Evolutionary conservation across 2,888 invertebrate species (phyloP).

Genomic region (Scaeva pyrastri): DNA sequence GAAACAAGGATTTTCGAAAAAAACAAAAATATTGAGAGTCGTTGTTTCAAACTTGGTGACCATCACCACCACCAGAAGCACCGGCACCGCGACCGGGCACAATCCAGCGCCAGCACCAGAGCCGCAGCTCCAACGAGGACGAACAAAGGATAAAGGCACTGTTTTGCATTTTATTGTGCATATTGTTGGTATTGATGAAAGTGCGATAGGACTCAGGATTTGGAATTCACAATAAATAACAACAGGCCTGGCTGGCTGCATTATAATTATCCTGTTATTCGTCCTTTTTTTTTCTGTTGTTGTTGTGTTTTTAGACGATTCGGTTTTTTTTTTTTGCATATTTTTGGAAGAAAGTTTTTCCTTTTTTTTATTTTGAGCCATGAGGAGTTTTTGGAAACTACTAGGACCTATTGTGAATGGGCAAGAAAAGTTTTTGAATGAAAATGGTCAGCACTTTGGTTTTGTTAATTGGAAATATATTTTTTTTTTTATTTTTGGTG

Average conservation of each 20-base stretch:
- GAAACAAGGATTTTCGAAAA: conserved; percentile 1
- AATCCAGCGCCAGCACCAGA: too few species aligned
- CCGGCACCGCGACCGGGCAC: too few species aligned
- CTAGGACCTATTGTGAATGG: conserved; percentile 45
- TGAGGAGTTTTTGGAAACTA: conserved; percentile 43
- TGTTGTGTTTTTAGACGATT: conserved; percentile 9
- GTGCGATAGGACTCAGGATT: conserved; percentile 73
- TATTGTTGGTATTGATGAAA: conserved; percentile 76
- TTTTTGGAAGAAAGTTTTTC: conserved; percentile 39
- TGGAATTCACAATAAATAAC: conserved; percentile 55
- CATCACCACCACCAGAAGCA: conserved; percentile 42
- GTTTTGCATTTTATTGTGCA: conserved; percentile 75
- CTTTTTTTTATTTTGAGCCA: conserved; percentile 33
- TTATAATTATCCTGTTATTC: conserved; percentile 66
- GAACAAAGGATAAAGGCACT: conserved; percentile 72
- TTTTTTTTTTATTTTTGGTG: conserved; percentile 1
- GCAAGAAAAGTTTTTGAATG: conserved; percentile 49
- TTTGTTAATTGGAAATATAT: conserved; percentile 56
- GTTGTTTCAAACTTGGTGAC: conserved; percentile 52
- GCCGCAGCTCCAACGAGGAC: conserved; percentile 12
- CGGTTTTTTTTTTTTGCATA: neutral
- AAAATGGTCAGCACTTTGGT: conserved; percentile 38
- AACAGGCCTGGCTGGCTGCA: conserved; percentile 51
- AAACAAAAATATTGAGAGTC: neutral
- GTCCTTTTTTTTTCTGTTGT: neutral